phyloP scores from a whole-genome alignment of 2,888 invertebrate species.

The Aphodius sticticus region DNA sequence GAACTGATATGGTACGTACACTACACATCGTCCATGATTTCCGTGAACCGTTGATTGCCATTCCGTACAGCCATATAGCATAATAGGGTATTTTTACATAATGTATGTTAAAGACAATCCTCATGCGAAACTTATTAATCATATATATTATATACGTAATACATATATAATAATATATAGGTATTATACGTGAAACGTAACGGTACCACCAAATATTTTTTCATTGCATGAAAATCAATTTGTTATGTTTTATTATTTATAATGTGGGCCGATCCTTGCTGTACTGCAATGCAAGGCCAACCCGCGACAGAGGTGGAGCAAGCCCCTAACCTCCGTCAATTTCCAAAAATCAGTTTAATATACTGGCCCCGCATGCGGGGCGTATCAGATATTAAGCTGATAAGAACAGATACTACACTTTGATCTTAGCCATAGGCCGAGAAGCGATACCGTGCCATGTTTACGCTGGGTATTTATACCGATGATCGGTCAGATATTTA shows the following conservation, averaged over 20 bases:
- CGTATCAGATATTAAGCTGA: constrained; percentile 75
- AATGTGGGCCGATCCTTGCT: constrained; percentile 67
- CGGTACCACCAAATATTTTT: no score
- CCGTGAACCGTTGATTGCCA: no score
- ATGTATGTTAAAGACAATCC: no score
- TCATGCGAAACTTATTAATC: no score
- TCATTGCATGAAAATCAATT: background rate
- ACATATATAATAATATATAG: no score
- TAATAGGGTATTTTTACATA: no score
- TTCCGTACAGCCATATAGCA: no score
- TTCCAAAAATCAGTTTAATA: constrained; percentile 52
- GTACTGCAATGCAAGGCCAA: constrained; percentile 76
- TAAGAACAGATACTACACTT: constrained; percentile 74
- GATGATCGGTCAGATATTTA: background rate
- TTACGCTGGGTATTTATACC: background rate
- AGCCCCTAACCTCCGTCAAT: constrained; percentile 34
- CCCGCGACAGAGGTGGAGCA: constrained; percentile 69
- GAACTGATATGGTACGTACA: no score
- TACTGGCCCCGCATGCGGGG: constrained; percentile 60
- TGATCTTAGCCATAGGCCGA: constrained; percentile 66
- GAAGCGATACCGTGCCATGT: constrained; percentile 57
- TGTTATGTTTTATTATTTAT: background rate
- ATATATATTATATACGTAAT: no score
- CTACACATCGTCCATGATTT: no score
- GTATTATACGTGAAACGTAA: no score